phyloP scores from a whole-genome alignment of 1,140 invertebrate species.

The Delia radicum region DNA sequence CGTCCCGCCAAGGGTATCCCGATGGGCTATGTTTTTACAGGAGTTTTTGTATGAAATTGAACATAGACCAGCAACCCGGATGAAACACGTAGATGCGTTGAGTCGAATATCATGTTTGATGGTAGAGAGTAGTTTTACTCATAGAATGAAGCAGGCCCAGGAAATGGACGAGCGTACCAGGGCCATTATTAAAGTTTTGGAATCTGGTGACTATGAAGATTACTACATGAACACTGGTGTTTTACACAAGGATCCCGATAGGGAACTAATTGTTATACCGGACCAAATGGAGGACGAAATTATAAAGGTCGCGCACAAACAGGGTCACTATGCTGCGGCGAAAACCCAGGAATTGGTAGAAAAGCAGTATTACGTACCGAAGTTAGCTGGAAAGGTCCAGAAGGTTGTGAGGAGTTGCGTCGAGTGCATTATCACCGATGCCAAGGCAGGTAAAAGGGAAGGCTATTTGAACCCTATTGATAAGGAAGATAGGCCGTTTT shows the following conservation, averaged over 20 bases:
- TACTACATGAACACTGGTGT: neutral
- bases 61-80: conserved; percentile 27
- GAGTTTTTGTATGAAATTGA: conserved; percentile 29
- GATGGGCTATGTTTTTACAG: conserved; percentile 31
- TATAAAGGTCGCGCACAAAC: conserved; percentile 26
- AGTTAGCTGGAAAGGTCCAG: conserved; percentile 37
- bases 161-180: neutral
- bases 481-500: conserved; percentile 38
- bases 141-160: neutral
- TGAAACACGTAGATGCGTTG: conserved; percentile 25
- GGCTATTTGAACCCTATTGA: conserved; percentile 45
- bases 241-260: neutral
- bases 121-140: neutral
- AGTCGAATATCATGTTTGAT: conserved; percentile 18
- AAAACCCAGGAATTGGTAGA: no score
- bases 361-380: no score
- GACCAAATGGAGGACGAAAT: neutral
- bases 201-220: neutral
- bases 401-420: conserved; percentile 42
- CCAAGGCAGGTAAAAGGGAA: conserved; percentile 52
- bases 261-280: conserved; percentile 3
- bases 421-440: conserved; percentile 27
- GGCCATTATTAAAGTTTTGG: neutral
- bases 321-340: conserved; percentile 17
- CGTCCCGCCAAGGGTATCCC: conserved; percentile 24